A percentile compares a stretch with the other conserved stretches of the same genome.
These are phyloP conservation scores for Danio jaintianensis DNA, from an alignment of 2,797 vertebrate genomes.

Conservation along the genomic window DNA sequence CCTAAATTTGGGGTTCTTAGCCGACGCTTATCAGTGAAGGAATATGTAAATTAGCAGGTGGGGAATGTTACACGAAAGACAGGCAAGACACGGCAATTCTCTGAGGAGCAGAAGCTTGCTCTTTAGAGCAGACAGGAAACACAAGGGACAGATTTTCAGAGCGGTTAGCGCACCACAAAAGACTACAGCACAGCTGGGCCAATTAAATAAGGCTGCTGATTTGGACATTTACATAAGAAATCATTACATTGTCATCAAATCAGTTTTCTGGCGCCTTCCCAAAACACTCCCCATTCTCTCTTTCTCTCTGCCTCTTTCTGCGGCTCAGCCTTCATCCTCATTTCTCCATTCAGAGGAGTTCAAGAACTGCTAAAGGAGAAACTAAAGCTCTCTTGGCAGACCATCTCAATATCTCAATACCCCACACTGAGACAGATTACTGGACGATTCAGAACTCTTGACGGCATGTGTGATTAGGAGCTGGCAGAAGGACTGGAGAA, in stretches of 20 bases:
- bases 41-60: conserved; percentile 53
- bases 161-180: conserved; percentile 59
- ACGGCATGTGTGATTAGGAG: conserved; percentile 61
- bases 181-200: conserved; percentile 63
- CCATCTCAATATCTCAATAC: conserved; percentile 38
- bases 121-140: conserved; percentile 46
- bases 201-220: conserved; percentile 66
- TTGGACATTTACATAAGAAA: conserved; percentile 59
- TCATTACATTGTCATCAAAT: conserved; percentile 63
- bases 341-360: conserved; percentile 48
- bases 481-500: conserved; percentile 57
- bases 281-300: conserved; percentile 45
- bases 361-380: conserved; percentile 58
- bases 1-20: conserved; percentile 15
- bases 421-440: conserved; percentile 53
- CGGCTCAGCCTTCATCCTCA: conserved; percentile 27
- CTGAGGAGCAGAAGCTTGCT: conserved; percentile 39
- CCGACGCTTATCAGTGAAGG: conserved; percentile 5
- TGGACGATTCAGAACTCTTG: conserved; percentile 61
- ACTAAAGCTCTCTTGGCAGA: conserved; percentile 60
- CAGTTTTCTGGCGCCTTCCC: conserved; percentile 61
- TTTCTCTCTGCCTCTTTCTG: conserved; percentile 26
- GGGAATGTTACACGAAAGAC: conserved; percentile 35
- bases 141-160: conserved; percentile 47
- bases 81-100: conserved; percentile 36